Base-by-base conservation (phyloP, 2,113 vertebrate genomes). In the Meleagris gallopavo region DNA sequence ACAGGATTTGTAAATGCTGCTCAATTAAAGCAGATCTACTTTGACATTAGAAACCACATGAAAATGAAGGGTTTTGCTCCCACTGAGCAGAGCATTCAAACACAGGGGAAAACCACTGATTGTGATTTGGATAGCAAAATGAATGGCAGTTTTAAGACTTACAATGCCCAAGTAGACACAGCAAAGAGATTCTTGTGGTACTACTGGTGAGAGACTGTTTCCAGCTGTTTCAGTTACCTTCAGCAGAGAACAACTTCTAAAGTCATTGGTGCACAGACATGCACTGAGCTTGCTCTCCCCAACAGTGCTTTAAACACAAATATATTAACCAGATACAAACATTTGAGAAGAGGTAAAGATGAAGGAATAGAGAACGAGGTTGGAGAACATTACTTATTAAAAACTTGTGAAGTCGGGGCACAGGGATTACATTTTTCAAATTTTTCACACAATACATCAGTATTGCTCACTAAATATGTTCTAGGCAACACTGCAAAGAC, bases 11-110 rank as follows among this genome's bases (percentile, higher is more conserved):
- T 46, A 41, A 30, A 55, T 38, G 21, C 29, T 43, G 46, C 6
- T 41, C 86, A 32, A 34, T 24, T 62, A 58, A 52, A 82, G 76
- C 62, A 60, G 36, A n/a, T 82, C 46, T 84, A 57, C 65, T 79
- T 9, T 11, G 36, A 11, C 41, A 15, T 29, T 0, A 0, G 13
- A 29, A 60, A 52, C 29, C 58, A 29, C 14, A 6, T 2, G 13
- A 43, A 22, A 62, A n/a, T 0, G 2, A 45, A 24, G 40, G 64
- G 67, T 1, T 83, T 93, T 82, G 58, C 36, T 73, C 30, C 27
- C 3, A 4, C 24, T 8, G 62, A 93, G 66, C 45, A 65, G n/a
- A 67, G 19, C 13, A 29, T n/a, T 43, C 72, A 61, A 61, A 54
- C 24, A 40, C 10, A 27, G 67, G 32, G 72, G 15, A 52, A 27